Base-by-base conservation (phyloP, 2,113 vertebrate genomes). In the Neotragus moschatus region DNA sequence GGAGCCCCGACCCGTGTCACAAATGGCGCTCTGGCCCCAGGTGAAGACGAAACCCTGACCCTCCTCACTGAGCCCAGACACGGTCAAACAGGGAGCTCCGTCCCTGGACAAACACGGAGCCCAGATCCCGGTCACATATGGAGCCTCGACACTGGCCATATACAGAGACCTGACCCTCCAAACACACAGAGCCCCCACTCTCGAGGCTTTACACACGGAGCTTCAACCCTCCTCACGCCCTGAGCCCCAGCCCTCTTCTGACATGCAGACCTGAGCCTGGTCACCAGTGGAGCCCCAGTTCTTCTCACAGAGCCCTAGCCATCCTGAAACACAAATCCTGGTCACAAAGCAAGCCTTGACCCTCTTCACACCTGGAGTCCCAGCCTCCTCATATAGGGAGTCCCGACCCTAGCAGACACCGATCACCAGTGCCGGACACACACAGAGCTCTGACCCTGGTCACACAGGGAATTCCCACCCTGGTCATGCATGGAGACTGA, bases 201-300 rank as follows among this genome's bases (percentile, higher is more conserved):
- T 36, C 1, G 17, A 70, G 63, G n/a, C n/a, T 63, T 63, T 36
- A 36, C 9, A 36, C 63, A 36, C 0, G 0, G 9, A 70, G n/a
- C 9, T 19, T 23, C 63, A 36, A 70, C 63, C 9, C 19, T 70
- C n/a, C 17, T 70, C n/a, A 70, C 1, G 0, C n/a, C n/a, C 63
- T 70, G n/a, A 70, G 63, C n/a, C 63, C n/a, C n/a, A 36, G 10
- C 19, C n/a, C 9, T 70, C 63, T 70, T 36, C 63, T 23, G 2
- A 70, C 63, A 70, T 23, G 63, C 9, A 23, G 63, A 36, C n/a
- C 63, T 36, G n/a, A 70, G 17, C 63, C 63, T 70, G n/a, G 63
- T 12, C n/a, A 6, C 63, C 17, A 21, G 63, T 6, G 19, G n/a
- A 36, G 63, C 63, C n/a, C 9, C 19, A 5, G 1, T 39, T 70